Base-by-base conservation (phyloP, 2,797 vertebrate genomes). In the Poecile montanus region DNA sequence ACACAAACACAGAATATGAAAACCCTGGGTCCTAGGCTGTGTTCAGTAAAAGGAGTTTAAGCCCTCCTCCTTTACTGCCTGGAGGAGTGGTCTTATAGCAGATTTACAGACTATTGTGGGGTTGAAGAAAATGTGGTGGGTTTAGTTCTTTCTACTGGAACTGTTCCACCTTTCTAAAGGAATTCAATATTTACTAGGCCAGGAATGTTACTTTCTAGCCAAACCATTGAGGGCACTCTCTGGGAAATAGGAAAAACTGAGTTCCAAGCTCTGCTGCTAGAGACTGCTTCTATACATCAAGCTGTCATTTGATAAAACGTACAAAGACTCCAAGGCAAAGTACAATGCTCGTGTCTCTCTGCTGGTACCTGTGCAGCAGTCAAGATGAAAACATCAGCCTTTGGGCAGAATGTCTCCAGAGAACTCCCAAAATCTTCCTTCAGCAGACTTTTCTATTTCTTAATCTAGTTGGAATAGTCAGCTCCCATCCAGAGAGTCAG, bases 131-230 rank as follows among this genome's bases (percentile, higher is more conserved):
- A 67, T 34, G 16, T 45, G 23, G 26, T 60, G 45, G 29, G 6
- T 78, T 95, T 63, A 76, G 36, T 57, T 67, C 94, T 73, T 92
- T 94, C 89, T 76, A 20, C 44, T 85, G 96, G 71, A 92, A 26
- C 23, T 63, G 8, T 71, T 94, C 89, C 78, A 89, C 63, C 78
- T 94, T 83, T 25, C 0, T 70, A 85, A 83, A 93, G 48, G 42
- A 88, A 93, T 88, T 91, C 34, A 74, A 29, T 71, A 91, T 89
- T 85, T 88, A 57, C 75, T 38, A 56, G 57, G 47, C 61, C 78
- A 80, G 79, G 53, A 94, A 85, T 74, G 61, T 19, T 63, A 68
- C 34, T 85, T 89, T 83, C n/a, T 21, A 92, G 78, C 81, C 91
- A 95, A 91, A 87, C 21, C 68, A 54, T 68, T 83, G 40, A 81